Conservation (phyloP, 2,113 vertebrate species). For the Hoplias malabaricus region DNA sequence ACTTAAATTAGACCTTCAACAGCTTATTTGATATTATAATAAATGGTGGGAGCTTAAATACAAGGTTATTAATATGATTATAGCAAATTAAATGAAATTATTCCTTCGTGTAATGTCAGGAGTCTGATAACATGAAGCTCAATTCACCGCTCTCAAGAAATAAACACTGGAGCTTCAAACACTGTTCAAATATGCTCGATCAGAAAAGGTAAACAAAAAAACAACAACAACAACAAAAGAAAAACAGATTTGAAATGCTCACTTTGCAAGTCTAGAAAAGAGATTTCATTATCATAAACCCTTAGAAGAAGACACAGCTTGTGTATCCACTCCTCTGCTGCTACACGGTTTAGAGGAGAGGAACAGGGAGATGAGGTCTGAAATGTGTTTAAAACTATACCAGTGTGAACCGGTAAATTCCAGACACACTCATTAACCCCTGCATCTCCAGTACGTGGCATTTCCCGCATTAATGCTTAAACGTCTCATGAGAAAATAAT, state of each 20-base stretch:
- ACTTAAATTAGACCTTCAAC: not conserved
- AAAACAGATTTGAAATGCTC: conserved; percentile 43
- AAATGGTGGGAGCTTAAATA: not conserved
- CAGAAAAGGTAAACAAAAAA: conserved; percentile 34
- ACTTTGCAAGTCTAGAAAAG: conserved; percentile 43
- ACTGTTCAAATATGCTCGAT: conserved; percentile 62
- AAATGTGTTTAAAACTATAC: not conserved
- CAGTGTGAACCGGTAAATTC: not conserved
- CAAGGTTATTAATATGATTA: not conserved
- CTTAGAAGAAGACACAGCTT: conserved; percentile 43
- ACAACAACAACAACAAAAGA: not conserved
- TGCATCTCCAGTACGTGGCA: conserved; percentile 17
- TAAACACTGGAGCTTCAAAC: conserved; percentile 69
- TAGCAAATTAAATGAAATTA: conserved; percentile 23
- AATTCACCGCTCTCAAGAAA: conserved; percentile 36
- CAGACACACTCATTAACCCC: conserved; percentile 44
- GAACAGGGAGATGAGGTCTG: not conserved
- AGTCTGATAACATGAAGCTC: conserved; percentile 46
- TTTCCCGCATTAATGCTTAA: conserved; percentile 25
- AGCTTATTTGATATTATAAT: not conserved
- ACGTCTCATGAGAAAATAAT: conserved; percentile 20
- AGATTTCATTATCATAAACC: conserved; percentile 35
- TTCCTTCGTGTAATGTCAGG: conserved; percentile 55
- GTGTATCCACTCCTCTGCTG: conserved; percentile 27
- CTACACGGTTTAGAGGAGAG: conserved; percentile 41